Evolutionary conservation across 2,888 invertebrate genomes (phyloP).

Genomic region (Hecatera dysodea): DNA sequence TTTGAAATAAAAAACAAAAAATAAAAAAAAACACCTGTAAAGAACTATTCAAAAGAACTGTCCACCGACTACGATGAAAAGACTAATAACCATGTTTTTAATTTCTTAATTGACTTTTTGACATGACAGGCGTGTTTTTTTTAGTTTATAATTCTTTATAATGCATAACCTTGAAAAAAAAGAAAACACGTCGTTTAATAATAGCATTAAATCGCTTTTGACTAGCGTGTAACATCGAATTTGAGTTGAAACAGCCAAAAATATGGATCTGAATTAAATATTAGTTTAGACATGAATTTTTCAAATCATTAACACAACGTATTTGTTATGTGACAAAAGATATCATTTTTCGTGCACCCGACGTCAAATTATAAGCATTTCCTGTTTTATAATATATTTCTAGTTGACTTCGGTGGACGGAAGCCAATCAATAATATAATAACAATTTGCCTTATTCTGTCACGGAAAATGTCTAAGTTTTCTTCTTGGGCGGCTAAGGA

Average conservation of each 20-base stretch:
- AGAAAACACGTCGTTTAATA: no score
- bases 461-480: slow-evolving; percentile 59
- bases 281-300: slow-evolving; percentile 52
- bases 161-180: no score
- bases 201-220: slow-evolving; percentile 2
- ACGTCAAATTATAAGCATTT: slow-evolving; percentile 64
- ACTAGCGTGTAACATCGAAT: slow-evolving; percentile 14
- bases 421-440: slow-evolving; percentile 69
- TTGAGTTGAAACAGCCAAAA: slow-evolving; percentile 17
- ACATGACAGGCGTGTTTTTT: no score
- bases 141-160: no score
- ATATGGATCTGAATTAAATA: slow-evolving; percentile 50
- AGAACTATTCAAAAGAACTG: no score
- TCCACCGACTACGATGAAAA: no score
- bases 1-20: no score
- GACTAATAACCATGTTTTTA: no score
- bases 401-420: slow-evolving; percentile 59
- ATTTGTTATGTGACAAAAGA: slow-evolving; percentile 66
- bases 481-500: slow-evolving; percentile 43
- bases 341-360: slow-evolving; percentile 57
- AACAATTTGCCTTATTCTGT: slow-evolving; percentile 70
- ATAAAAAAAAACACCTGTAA: no score
- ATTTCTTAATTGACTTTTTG: no score
- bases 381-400: slow-evolving; percentile 63
- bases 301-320: slow-evolving; percentile 57